A percentile compares a stretch with the other conserved stretches of the same genome.
These are phyloP conservation scores for Leptinotarsa juncta DNA, from an alignment of 2,888 invertebrate genomes.

Conservation along the genomic window DNA sequence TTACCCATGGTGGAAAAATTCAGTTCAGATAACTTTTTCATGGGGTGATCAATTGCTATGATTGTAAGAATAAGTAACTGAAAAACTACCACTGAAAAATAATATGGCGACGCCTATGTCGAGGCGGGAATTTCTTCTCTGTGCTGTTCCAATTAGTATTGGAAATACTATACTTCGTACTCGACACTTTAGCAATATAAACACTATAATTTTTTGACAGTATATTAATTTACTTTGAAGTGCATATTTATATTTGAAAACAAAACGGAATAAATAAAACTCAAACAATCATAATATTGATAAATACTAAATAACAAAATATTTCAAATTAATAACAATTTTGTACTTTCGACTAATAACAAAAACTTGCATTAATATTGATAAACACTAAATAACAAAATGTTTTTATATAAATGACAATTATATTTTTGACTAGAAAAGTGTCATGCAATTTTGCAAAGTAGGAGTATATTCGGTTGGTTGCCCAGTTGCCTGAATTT, in stretches of 20 bases:
- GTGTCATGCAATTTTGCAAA: slow-evolving; percentile 65
- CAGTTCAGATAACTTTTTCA: no score
- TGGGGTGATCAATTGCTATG: no score
- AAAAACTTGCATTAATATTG: slow-evolving; percentile 29
- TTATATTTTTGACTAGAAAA: slow-evolving; percentile 58
- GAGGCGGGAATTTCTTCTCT: no score
- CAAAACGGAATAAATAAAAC: slow-evolving; percentile 27
- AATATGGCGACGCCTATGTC: no score
- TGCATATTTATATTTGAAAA: slow-evolving; percentile 13
- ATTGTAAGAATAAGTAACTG: no score
- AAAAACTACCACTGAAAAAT: no score
- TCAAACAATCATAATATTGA: slow-evolving; percentile 30
- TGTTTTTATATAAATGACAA: slow-evolving; percentile 22
- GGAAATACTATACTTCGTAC: no score
- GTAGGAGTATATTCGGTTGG: slow-evolving; percentile 63
- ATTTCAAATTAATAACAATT: slow-evolving; percentile 22
- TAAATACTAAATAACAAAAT: slow-evolving; percentile 31
- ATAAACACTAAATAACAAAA: slow-evolving; percentile 32
- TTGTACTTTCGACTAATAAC: slow-evolving; percentile 18
- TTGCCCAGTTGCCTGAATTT: slow-evolving; percentile 63
- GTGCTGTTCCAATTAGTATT: no score
- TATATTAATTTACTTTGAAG: not conserved
- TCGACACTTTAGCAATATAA: no score
- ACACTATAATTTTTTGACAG: no score
- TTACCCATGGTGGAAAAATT: no score